These are phyloP conservation scores for Heliothis subflexa DNA, from an alignment of 1,140 invertebrate species.

Conservation along the genomic window DNA sequence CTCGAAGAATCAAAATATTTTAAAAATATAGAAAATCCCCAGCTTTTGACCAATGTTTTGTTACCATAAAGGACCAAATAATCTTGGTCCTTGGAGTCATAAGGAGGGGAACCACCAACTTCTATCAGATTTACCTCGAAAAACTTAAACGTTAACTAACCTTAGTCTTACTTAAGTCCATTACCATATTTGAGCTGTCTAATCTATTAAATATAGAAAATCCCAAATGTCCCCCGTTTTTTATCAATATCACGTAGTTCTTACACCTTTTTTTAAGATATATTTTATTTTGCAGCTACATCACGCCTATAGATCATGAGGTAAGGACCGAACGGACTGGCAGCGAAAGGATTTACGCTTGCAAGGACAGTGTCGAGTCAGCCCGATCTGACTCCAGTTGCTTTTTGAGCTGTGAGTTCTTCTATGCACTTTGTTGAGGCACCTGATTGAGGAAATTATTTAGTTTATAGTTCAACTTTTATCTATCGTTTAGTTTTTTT, in stretches of 20 bases:
- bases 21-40: too few relatives aligned
- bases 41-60: too few relatives aligned
- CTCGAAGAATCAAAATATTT: too few relatives aligned
- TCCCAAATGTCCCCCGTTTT: too few relatives aligned
- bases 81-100: neutral
- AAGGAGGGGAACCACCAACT: neutral
- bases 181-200: too few relatives aligned
- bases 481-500: too few relatives aligned
- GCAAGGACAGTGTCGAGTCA: slow-evolving; percentile 88
- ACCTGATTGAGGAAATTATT: slow-evolving; percentile 4
- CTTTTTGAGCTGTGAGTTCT: slow-evolving; percentile 87
- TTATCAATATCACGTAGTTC: too few relatives aligned
- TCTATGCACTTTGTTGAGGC: slow-evolving; percentile 51
- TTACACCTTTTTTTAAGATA: neutral
- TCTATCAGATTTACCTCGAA: neutral
- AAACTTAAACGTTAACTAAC: too few relatives aligned
- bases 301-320: slow-evolving; percentile 88
- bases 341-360: slow-evolving; percentile 87
- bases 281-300: slow-evolving; percentile 82
- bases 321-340: slow-evolving; percentile 84
- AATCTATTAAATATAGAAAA: too few relatives aligned
- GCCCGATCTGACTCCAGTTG: slow-evolving; percentile 90
- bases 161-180: too few relatives aligned
- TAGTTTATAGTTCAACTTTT: too few relatives aligned
- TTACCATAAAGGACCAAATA: neutral